A percentile compares a stretch with the other conserved stretches of the same genome.
These are phyloP conservation scores for Agrotis ipsilon DNA, from an alignment of 2,888 invertebrate species.

Conservation along the genomic window DNA sequence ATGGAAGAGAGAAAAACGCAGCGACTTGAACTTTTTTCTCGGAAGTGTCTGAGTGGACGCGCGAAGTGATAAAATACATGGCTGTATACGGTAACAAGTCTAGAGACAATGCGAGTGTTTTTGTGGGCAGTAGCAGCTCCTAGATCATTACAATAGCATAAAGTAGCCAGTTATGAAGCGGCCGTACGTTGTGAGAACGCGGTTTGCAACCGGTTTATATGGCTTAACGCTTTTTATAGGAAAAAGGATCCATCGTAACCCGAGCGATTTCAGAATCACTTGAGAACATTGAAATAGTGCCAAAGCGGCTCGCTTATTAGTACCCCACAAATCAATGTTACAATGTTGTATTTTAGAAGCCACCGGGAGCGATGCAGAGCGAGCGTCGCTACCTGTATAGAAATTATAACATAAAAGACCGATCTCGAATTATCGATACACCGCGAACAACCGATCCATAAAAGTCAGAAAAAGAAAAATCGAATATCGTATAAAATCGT, in stretches of 20 bases:
- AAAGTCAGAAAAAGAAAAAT: slow-evolving; percentile 89
- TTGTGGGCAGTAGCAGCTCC: slow-evolving; percentile 82
- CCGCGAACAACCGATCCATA: slow-evolving; percentile 88
- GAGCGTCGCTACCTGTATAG: slow-evolving; percentile 71
- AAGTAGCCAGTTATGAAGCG: slow-evolving; percentile 89
- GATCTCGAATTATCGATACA: slow-evolving; percentile 88
- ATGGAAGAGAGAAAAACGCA: slow-evolving; percentile 55
- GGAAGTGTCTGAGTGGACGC: slow-evolving; percentile 77
- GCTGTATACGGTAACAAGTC: slow-evolving; percentile 80
- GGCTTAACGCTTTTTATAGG: slow-evolving; percentile 83
- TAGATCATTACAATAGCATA: slow-evolving; percentile 90
- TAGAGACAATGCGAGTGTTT: slow-evolving; percentile 87
- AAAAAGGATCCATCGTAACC: slow-evolving; percentile 77
- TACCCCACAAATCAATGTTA: slow-evolving; percentile 55
- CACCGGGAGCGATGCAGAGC: slow-evolving; percentile 61
- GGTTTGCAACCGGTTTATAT: slow-evolving; percentile 83
- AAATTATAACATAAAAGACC: slow-evolving; percentile 81
- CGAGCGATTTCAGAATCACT: slow-evolving; percentile 75
- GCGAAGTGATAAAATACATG: slow-evolving; percentile 83
- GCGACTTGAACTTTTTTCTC: slow-evolving; percentile 73
- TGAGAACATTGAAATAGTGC: slow-evolving; percentile 64
- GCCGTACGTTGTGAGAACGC: slow-evolving; percentile 81
- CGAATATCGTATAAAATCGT: slow-evolving; percentile 89
- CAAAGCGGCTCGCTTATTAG: slow-evolving; percentile 60
- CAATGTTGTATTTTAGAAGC: slow-evolving; percentile 64